Evolutionary conservation across 1,140 invertebrate species (phyloP).

Genomic region (Ostrea edulis): DNA sequence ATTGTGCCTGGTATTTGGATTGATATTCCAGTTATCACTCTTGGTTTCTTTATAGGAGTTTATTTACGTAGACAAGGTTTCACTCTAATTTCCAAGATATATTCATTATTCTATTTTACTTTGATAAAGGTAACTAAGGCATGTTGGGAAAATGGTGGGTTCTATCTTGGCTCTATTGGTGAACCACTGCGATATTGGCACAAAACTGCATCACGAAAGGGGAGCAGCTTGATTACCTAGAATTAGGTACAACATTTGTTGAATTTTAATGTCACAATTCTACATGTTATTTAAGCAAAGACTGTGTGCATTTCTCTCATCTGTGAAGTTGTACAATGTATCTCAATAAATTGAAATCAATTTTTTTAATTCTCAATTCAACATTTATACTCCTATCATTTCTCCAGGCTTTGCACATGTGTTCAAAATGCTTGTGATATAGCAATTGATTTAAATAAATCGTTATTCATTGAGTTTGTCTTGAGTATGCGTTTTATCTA

Average conservation of each 20-base stretch:
- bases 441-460: neutral
- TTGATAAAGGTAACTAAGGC: constrained; percentile 76
- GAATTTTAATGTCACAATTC: no score
- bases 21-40: no score
- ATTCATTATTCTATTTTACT: neutral
- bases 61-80: no score
- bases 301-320: no score
- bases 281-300: no score
- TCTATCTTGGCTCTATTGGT: constrained; percentile 80
- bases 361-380: no score
- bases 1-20: no score
- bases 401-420: neutral
- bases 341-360: no score
- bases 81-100: no score
- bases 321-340: no score
- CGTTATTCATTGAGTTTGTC: neutral
- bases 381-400: no score
- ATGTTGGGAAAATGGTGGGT: constrained; percentile 79
- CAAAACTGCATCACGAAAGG: constrained; percentile 80
- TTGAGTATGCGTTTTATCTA: neutral
- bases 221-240: constrained; percentile 79
- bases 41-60: no score
- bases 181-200: constrained; percentile 79
- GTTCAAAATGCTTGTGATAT: neutral
- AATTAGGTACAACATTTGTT: constrained; percentile 75